Evolutionary conservation across 2,797 vertebrate genomes (phyloP), one percentile per base, ranked within the genome.

Genomic region (Silurus lanzhouensis): DNA sequence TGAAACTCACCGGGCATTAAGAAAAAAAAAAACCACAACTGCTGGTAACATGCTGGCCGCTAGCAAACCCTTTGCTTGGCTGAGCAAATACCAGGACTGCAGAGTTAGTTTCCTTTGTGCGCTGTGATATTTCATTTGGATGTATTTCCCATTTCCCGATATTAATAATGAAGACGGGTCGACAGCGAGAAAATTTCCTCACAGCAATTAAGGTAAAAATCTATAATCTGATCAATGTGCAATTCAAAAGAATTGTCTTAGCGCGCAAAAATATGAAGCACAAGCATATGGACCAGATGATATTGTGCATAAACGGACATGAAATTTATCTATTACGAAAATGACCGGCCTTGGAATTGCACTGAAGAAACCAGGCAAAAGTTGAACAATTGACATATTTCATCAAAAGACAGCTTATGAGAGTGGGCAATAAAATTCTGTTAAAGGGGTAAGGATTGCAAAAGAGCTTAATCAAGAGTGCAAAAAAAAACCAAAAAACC

Each of bases 141-240:
- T 91, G 91, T 90, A 89, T 92, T 84, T 93, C 91, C 91, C 91
- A 93, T 94, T 95, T 94, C 92, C 92, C 92, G 92, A 93, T 94
- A 94, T 95, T 94, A 95, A 95, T 95, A 94, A 95, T 93, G 91
- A 93, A 94, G 92, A 94, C 91, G 91, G 92, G 91, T 85, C 86
- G 91, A 94, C 92, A 92, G 90, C 89, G 90, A 91, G 90, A 93
- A 94, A 91, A 93, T 93, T 93, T 94, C 94, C 44, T 93, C 91
- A 88, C 93, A 89, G 93, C 94, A 95, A 95, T 96, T 95, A 95
- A 93, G 88, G 92, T 90, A 88, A 89, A 95, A 95, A 95, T 96
- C 95, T 88, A 96, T 96, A 94, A 83, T 86, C 92, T 93, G 94
- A 95, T 95, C 95, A 95, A 95, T 96, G 93, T 89, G 92, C 94